A percentile compares a stretch with the other conserved stretches of the same genome.
Evolutionary conservation across 2,888 invertebrate genomes (phyloP).

Genomic region (Eledone cirrhosa): DNA sequence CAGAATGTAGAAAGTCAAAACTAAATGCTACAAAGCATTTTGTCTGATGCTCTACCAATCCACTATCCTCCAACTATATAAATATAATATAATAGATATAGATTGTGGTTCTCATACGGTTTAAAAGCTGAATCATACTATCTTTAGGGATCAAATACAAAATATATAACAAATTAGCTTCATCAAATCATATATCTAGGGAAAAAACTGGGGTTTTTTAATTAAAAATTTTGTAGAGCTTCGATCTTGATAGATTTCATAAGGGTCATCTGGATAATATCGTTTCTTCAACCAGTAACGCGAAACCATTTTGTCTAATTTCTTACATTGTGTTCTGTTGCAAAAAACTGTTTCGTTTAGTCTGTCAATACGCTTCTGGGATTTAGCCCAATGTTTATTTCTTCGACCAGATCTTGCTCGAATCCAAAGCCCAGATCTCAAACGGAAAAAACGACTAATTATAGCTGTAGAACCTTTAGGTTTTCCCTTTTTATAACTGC

Average conservation of each 20-base stretch:
- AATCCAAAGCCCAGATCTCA: slow-evolving; percentile 12
- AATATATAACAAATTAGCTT: background rate
- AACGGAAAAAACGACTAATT: slow-evolving; percentile 6
- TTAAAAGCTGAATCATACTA: background rate
- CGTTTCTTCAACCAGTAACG: slow-evolving; percentile 11
- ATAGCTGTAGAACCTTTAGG: background rate
- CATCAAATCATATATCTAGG: background rate
- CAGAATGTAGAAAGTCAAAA: no score
- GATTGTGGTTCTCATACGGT: background rate
- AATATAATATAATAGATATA: background rate
- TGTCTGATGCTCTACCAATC: no score
- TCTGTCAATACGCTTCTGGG: background rate
- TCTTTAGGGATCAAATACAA: background rate
- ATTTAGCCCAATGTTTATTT: slow-evolving; percentile 13
- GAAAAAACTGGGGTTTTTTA: slow-evolving; percentile 1
- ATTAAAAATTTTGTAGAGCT: background rate
- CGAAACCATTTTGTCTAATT: slow-evolving; percentile 12
- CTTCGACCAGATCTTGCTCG: slow-evolving; percentile 14
- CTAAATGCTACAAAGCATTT: no score
- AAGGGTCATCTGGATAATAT: slow-evolving; percentile 18
- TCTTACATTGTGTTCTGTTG: background rate
- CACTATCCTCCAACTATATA: no score
- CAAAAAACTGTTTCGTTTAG: slow-evolving; percentile 7
- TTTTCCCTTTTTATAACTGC: slow-evolving; percentile 5
- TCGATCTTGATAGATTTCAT: slow-evolving; percentile 11